A percentile compares a stretch with the other conserved stretches of the same genome.
phyloP scores from a whole-genome alignment of 2,113 vertebrate species.

The Sterrhoptilus dennistouni region DNA sequence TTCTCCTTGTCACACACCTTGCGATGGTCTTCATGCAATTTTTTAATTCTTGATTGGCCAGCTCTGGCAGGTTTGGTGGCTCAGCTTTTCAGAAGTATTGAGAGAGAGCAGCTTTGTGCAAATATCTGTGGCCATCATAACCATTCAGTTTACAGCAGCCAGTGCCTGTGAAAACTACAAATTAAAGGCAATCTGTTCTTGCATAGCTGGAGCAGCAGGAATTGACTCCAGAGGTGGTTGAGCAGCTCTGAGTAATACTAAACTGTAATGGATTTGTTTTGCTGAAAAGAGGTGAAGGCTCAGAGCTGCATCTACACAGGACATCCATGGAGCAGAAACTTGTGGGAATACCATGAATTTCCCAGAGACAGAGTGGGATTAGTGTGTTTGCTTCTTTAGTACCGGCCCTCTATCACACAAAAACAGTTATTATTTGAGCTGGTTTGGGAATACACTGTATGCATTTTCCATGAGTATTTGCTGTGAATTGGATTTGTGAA shows the following conservation, averaged over 20 bases:
- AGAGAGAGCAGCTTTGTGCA: background rate
- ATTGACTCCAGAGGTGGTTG: background rate
- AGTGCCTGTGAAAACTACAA: background rate
- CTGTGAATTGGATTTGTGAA: background rate
- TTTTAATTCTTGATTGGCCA: background rate
- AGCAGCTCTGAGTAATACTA: background rate
- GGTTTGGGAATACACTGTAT: background rate
- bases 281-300: background rate
- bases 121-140: background rate
- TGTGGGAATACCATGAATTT: background rate
- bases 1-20: background rate
- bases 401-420: background rate
- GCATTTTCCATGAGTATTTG: background rate
- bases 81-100: background rate
- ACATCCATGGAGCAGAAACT: background rate
- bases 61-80: background rate
- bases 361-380: background rate
- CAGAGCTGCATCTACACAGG: background rate
- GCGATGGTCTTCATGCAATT: background rate
- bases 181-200: conserved; percentile 44
- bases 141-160: conserved; percentile 1
- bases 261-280: conserved; percentile 22
- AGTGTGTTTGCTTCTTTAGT: background rate
- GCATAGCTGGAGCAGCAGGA: conserved; percentile 28
- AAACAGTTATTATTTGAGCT: background rate